Percentiles rank a stretch among this genome's conserved stretches.
phyloP scores from a whole-genome alignment of 2,797 vertebrate genomes.

The Muscicapa striata region DNA sequence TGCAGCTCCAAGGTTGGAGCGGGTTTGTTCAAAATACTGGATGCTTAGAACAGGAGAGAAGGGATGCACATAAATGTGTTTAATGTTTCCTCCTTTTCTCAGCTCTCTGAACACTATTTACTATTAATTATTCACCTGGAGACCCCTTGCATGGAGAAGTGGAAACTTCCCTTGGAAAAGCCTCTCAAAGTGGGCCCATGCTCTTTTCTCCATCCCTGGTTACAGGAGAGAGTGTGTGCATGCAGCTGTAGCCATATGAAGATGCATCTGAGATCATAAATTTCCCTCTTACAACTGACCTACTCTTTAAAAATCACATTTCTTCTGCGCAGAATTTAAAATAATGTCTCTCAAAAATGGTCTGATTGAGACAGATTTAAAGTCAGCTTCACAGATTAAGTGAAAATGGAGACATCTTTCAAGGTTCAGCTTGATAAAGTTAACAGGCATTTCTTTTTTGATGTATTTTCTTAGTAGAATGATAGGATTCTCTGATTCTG shows the following conservation, averaged over 20 bases:
- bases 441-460: background rate
- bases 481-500: background rate
- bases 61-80: background rate
- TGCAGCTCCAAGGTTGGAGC: background rate
- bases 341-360: accelerated
- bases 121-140: slow-evolving; percentile 1
- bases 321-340: background rate
- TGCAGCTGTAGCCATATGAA: background rate
- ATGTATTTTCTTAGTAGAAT: background rate
- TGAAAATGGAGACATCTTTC: accelerated
- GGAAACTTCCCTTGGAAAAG: background rate
- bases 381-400: background rate
- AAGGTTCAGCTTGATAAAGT: background rate
- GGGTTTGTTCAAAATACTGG: background rate
- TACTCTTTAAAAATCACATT: background rate
- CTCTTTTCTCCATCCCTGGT: background rate
- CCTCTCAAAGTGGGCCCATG: background rate
- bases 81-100: background rate
- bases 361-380: background rate
- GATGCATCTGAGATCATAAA: background rate
- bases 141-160: background rate
- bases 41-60: background rate
- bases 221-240: accelerated
- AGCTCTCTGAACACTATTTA: background rate
- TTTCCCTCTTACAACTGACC: background rate